Evolutionary conservation across 2,113 vertebrate species (phyloP).

Genomic region (Embiotoca jacksoni): DNA sequence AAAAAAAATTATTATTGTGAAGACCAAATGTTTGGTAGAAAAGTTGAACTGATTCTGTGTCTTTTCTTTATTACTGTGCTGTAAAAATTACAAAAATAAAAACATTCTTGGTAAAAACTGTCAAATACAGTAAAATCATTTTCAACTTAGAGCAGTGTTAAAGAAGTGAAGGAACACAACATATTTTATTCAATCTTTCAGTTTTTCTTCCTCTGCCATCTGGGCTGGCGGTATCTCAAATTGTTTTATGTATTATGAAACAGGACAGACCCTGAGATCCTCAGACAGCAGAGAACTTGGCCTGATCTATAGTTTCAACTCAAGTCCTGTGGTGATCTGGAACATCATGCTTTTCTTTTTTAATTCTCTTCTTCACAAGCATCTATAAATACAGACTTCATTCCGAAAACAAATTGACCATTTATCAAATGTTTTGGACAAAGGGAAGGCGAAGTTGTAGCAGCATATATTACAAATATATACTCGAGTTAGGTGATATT

Average conservation of each 20-base stretch:
- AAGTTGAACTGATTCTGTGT: background rate
- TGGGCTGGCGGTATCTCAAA: constrained; percentile 42
- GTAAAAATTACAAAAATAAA: background rate
- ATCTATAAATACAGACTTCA: background rate
- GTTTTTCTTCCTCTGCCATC: constrained; percentile 32
- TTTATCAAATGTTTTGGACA: constrained; percentile 2
- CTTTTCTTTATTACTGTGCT: background rate
- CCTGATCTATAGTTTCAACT: constrained; percentile 30
- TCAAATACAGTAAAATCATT: background rate
- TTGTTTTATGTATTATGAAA: constrained; percentile 57
- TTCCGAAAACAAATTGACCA: background rate
- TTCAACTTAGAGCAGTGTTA: constrained; percentile 1
- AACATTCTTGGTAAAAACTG: background rate
- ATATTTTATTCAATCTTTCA: constrained; percentile 3
- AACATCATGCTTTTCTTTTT: constrained; percentile 26
- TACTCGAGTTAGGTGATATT: background rate
- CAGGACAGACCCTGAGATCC: constrained; percentile 39
- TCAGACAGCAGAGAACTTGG: constrained; percentile 52
- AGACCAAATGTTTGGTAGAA: too few species aligned
- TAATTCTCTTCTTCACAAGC: constrained; percentile 7
- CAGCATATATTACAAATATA: background rate
- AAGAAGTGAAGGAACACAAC: constrained; percentile 6
- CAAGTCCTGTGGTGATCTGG: constrained; percentile 51
- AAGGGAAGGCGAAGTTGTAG: background rate
- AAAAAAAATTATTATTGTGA: too few species aligned